Evolutionary conservation across 2,113 vertebrate species (phyloP), one percentile per base, ranked within the genome.

Genomic region (Ptilorrhoa leucosticta): DNA sequence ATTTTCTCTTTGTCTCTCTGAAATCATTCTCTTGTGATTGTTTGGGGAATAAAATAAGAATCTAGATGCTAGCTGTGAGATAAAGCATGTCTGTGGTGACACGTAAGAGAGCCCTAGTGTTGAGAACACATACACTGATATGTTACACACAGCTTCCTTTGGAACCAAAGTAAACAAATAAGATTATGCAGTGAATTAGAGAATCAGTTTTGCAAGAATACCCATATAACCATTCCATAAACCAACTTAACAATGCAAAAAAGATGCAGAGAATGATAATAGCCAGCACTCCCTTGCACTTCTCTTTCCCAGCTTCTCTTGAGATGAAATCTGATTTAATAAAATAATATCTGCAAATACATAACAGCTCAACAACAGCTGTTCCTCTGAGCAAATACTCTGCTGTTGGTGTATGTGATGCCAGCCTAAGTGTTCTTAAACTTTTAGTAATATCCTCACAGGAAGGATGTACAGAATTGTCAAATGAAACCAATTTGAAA

Each of bases 161-260:
- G 71, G 57, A 92, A 87, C 28, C 26, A 51, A 92, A 72, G 26
- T 77, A 93, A 93, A 94, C 54, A 88, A 89, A 73, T 42, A 91
- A 51, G 71, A 80, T 79, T 64, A 51, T 50, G 23, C 8, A 72
- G 70, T 66, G 33, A 89, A 84, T 68, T 83, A 84, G 66, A 84
- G 66, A 89, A 69, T 90, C 56, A 48, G 27, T 90, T 96, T 90
- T 90, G 84, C 87, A 93, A 93, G 90, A 66, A 54, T 66, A 87
- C 11, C 37, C 15, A 1, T n/a, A 82, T 35, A 77, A 73, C 28
- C 15, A 23, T 83, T 89, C 84, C n/a, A 58, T 40, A 94, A 87
- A 85, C 56, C 6, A 69, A 85, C 16, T 57, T 78, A 68, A 61
- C 44, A 81, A 66, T 37, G 18, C 21, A 89, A 71, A 81, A 71